Evolutionary conservation across 2,797 vertebrate species (phyloP), one percentile per base, ranked within the genome.

Genomic region (Schizopygopsis pylzovi): DNA sequence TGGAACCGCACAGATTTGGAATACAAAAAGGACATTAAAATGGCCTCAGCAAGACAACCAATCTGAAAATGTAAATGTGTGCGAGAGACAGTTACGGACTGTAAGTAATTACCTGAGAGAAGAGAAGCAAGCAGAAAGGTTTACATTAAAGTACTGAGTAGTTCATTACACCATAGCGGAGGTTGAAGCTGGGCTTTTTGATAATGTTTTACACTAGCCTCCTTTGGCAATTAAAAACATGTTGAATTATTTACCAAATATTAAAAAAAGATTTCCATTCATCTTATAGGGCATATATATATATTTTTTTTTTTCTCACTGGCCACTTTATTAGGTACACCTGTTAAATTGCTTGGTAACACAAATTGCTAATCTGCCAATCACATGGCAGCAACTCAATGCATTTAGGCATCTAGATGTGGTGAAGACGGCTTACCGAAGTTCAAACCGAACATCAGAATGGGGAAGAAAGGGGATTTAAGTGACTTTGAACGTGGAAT

Each of bases 11-110:
- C 75, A 83, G 93, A 95, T 95, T 94, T 86, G 70, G 80, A 89
- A 88, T 84, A 95, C 88, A 94, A 94, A 93, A 94, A 94, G 93
- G 90, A 92, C 94, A 95, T 95, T 94, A 95, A 94, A 94, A 93
- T 88, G 92, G 92, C 92, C 92, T 95, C 93, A 92, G 68, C 88
- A 91, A 94, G 93, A 79, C 90, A 91, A 89, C 86, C 90, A 75
- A 88, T 93, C 92, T 93, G 90, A 93, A 94, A 94, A 95, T 92
- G 91, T 88, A 94, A 95, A 95, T 91, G 93, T 83, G 91, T 88
- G 90, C 82, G 20, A 86, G 59, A 86, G 90, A 90, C 72, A 93
- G 88, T 90, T 81, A 54, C 47, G 91, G 88, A 87, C 91, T 41
- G 83, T 88, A 92, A 93, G 91, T 93, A 92, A 94, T 93, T 91